These are phyloP conservation scores for Axis porcinus DNA, from an alignment of 2,113 vertebrate species.

Conservation along the genomic window DNA sequence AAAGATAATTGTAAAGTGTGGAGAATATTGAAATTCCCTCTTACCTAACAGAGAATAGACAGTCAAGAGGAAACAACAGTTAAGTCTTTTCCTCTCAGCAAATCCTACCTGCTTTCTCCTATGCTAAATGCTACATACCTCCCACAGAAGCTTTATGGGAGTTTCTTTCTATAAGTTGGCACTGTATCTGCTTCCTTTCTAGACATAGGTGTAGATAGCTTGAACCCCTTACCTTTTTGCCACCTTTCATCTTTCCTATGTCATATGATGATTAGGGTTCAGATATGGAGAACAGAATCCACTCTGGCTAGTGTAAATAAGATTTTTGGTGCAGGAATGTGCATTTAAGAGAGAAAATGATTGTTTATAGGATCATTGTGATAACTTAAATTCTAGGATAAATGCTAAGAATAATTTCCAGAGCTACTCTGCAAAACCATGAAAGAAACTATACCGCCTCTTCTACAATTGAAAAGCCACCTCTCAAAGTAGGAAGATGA, in stretches of 20 bases:
- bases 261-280: background rate
- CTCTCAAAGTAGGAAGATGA: background rate
- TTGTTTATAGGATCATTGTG: background rate
- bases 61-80: background rate
- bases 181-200: background rate
- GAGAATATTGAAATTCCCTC: background rate
- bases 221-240: background rate
- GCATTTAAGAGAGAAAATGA: background rate
- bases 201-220: background rate
- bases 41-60: background rate
- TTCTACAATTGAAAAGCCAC: background rate
- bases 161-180: background rate
- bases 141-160: background rate
- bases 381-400: background rate
- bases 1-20: background rate
- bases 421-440: background rate
- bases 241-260: background rate
- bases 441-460: background rate
- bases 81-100: background rate
- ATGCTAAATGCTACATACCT: background rate
- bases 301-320: background rate
- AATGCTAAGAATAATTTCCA: constrained; percentile 19
- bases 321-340: background rate
- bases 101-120: background rate
- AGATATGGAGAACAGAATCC: background rate